Percentiles rank a stretch among this genome's conserved stretches.
Conservation (phyloP, 2,113 vertebrate species). For the Tautogolabrus adspersus region DNA sequence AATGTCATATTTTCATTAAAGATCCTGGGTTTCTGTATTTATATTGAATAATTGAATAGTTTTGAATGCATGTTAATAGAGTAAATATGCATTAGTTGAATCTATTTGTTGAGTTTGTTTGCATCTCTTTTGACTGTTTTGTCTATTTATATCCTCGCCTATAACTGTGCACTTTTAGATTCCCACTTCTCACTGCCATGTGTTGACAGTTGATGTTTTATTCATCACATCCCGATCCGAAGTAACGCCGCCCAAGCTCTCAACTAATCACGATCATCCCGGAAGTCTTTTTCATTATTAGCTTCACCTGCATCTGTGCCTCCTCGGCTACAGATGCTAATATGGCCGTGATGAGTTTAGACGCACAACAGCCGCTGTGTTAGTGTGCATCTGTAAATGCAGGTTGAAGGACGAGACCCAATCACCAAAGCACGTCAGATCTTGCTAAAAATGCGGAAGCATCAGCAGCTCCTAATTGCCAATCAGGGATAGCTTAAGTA, state of each 20-base stretch:
- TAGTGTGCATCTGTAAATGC: conserved; percentile 16
- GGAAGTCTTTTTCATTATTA: conserved; percentile 44
- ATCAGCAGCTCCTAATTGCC: conserved; percentile 54
- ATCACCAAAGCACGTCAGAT: conserved; percentile 44
- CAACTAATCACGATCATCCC: conserved; percentile 53
- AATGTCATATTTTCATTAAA: too few species aligned
- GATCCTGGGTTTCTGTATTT: too few species aligned
- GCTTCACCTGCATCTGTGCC: conserved; percentile 42
- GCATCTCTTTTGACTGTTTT: neutral
- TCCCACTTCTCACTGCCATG: conserved; percentile 22
- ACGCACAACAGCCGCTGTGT: conserved; percentile 9
- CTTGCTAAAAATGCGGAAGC: conserved; percentile 24
- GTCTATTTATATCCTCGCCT: neutral
- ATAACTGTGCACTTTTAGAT: neutral
- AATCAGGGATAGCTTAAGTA: conserved; percentile 48
- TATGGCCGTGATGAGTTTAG: conserved; percentile 50
- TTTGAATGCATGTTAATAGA: too few species aligned
- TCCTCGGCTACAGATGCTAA: conserved; percentile 44
- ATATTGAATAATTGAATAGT: too few species aligned
- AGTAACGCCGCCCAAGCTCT: conserved; percentile 34
- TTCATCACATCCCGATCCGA: conserved; percentile 48
- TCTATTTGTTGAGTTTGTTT: too few species aligned
- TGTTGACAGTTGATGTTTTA: conserved; percentile 54
- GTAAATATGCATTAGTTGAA: too few species aligned
- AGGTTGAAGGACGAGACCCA: conserved; percentile 53